Base-by-base conservation (phyloP, 2,888 invertebrate species). In the Thumatha senex region DNA sequence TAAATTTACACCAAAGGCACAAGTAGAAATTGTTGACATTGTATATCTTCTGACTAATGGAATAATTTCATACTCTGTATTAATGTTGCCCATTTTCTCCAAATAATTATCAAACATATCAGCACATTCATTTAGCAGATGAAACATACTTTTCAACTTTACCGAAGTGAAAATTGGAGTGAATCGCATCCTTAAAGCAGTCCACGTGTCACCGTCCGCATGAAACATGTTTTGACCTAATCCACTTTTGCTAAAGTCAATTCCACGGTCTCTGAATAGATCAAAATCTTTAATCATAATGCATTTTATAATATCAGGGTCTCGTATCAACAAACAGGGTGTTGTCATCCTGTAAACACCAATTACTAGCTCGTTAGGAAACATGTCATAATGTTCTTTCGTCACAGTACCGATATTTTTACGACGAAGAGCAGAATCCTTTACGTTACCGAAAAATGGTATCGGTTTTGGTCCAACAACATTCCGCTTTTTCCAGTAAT, bases 221-320 rank as follows among this genome's bases (percentile, higher is more conserved):
- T 76, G 73, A 46, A 86, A 85, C 14, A 86, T 49, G 48, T 86
- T 83, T 5, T 52, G 54, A 14, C 79, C 80, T 29, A 85, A 48
- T 2, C 74, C 78, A 46, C 79, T 52, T 7, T 76, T 73, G 35
- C 77, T 76, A n/a, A 80, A 74, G 36, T 76, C 73, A 0, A 80
- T 2, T 0, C 81, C 80, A 10, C 86, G 77, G 7, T 84, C 80
- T 1, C 54, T 10, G 18, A 86, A 86, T 0, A 42, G 4, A 11
- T 82, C 73, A 36, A 84, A 86, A 53, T 84, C 84, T 50, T 80
- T 82, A 11, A 85, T 77, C 60, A 84, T 62, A 0, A 85, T 55
- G 2, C 77, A 63, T 57, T 82, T 84, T 8, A 86, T 58, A 0
- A 82, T 42, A 8, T 86, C 83, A 14, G 38, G 36, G 15, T 45